phyloP scores from a whole-genome alignment of 2,113 vertebrate genomes.

The Embiotoca jacksoni region DNA sequence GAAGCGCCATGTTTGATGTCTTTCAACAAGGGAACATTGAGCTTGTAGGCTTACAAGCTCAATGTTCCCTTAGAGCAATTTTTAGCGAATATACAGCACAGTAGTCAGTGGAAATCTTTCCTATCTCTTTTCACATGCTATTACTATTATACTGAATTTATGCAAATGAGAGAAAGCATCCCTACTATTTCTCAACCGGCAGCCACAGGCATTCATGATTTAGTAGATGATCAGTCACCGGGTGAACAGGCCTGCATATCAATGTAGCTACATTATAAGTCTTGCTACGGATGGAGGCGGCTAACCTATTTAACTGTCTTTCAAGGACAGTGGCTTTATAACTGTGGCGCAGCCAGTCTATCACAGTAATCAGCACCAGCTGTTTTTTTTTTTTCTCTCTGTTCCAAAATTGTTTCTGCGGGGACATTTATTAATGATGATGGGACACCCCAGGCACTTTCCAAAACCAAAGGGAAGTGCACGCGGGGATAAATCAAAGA shows the following conservation, averaged over 20 bases:
- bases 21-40: conserved; percentile 19
- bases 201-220: conserved; percentile 14
- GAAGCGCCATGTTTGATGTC: conserved; percentile 20
- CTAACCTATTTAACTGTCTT: conserved; percentile 39
- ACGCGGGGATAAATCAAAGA: conserved; percentile 71
- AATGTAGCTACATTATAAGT: not conserved
- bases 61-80: not conserved
- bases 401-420: conserved; percentile 51
- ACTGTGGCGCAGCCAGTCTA: conserved; percentile 28
- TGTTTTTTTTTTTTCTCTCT: conserved; percentile 42
- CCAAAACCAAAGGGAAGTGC: conserved; percentile 69
- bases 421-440: conserved; percentile 71
- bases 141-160: conserved; percentile 7
- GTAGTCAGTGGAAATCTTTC: conserved; percentile 8
- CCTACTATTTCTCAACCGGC: conserved; percentile 2
- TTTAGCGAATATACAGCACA: conserved; percentile 9
- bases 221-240: not conserved
- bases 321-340: conserved; percentile 43
- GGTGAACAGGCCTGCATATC: conserved; percentile 10
- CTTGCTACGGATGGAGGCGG: conserved; percentile 4
- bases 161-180: conserved; percentile 34
- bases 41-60: not conserved
- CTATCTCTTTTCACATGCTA: not conserved
- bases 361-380: conserved; percentile 45
- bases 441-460: conserved; percentile 69